phyloP scores from a whole-genome alignment of 2,797 vertebrate species.

The Stomatorhinus walkeri region DNA sequence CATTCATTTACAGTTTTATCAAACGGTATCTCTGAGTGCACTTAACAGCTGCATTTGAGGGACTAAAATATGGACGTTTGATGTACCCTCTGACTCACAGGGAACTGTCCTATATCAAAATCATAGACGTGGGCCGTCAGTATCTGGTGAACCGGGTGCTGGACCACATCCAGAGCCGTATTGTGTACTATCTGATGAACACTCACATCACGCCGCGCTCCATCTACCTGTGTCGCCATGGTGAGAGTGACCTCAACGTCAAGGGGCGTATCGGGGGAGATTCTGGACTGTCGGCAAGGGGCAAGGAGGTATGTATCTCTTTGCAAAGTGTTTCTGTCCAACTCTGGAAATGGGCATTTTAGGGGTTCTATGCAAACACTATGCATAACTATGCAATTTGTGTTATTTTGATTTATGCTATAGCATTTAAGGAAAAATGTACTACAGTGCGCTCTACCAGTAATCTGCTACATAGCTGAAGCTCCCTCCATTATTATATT shows the following conservation, averaged over 20 bases:
- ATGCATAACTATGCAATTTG: background rate
- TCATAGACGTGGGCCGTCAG: conserved; percentile 92
- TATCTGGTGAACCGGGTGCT: conserved; percentile 90
- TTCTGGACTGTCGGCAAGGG: conserved; percentile 79
- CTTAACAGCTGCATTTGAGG: background rate
- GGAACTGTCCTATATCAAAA: conserved; percentile 95
- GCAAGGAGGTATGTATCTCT: conserved; percentile 66
- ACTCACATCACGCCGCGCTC: conserved; percentile 95
- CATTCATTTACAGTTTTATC: background rate
- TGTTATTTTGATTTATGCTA: background rate
- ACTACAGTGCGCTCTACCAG: background rate
- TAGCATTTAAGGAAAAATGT: background rate
- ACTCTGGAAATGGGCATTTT: background rate
- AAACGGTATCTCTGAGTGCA: background rate
- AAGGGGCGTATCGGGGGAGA: conserved; percentile 93
- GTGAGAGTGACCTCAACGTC: conserved; percentile 92
- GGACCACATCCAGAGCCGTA: conserved; percentile 97
- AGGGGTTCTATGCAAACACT: background rate
- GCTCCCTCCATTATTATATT: background rate
- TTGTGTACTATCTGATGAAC: conserved; percentile 99
- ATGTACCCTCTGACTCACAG: conserved; percentile 48
- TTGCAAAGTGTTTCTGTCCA: background rate
- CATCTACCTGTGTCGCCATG: conserved; percentile 96
- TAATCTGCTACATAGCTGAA: background rate
- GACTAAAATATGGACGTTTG: background rate